These are phyloP conservation scores for Aurelia aurita DNA, from an alignment of 30 jellyfish, hydroid and myxozoan species.

Conservation along the genomic window DNA sequence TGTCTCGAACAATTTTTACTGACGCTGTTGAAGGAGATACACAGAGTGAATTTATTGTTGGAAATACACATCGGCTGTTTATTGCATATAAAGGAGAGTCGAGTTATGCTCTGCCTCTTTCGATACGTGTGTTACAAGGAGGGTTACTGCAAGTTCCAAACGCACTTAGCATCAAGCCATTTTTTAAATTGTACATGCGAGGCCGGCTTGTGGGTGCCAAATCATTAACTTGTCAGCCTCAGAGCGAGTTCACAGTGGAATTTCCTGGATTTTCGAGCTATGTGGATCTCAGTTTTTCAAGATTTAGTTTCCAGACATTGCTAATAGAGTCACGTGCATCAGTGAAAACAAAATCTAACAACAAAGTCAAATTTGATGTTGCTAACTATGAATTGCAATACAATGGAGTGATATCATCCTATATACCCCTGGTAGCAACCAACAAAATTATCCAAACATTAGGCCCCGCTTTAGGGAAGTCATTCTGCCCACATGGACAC, in stretches of 20 bases:
- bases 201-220: conserved; percentile 59
- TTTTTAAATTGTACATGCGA: conserved; percentile 16
- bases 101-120: conserved; percentile 48
- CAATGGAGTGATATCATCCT: conserved; percentile 33
- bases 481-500: conserved; percentile 70
- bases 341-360: conserved; percentile 9
- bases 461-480: conserved; percentile 51
- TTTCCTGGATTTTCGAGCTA: conserved; percentile 59
- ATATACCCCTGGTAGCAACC: conserved; percentile 37
- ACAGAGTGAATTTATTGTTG: conserved; percentile 21
- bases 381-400: conserved; percentile 50
- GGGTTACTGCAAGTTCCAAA: conserved; percentile 64
- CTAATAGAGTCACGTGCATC: conserved; percentile 50
- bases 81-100: conserved; percentile 57
- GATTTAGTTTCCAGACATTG: conserved; percentile 26
- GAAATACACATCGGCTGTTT: conserved; percentile 43
- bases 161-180: conserved; percentile 33
- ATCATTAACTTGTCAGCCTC: conserved; percentile 32
- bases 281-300: conserved; percentile 21
- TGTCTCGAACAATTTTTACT: conserved; percentile 23
- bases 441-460: conserved; percentile 17
- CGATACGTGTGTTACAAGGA: conserved; percentile 28
- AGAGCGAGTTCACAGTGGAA: conserved; percentile 44
- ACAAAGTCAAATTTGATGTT: conserved; percentile 15
- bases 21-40: conserved; percentile 48